Percentiles rank a stretch among this genome's conserved stretches.
Conservation (phyloP, 2,113 vertebrate genomes). For the Psephotus haematonotus region DNA sequence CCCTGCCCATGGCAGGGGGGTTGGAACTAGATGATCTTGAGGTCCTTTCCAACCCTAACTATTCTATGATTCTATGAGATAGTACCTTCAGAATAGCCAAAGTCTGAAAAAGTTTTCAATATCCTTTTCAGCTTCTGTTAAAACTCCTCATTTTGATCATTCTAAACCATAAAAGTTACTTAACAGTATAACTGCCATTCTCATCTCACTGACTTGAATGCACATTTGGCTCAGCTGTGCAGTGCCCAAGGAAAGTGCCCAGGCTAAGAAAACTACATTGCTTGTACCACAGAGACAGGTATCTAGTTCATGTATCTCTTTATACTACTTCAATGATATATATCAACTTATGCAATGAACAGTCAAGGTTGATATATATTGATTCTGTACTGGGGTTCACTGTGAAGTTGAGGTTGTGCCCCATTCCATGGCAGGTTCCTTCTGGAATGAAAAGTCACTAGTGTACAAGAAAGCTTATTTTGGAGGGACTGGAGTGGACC, state of each 20-base stretch:
- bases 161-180: not conserved
- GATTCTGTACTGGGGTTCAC: not conserved
- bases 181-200: not conserved
- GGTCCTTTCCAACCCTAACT: too few species aligned
- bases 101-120: not conserved
- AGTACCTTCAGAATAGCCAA: not conserved
- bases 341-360: not conserved
- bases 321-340: not conserved
- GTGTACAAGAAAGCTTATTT: not conserved
- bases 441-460: not conserved
- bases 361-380: not conserved
- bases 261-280: not conserved
- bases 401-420: not conserved
- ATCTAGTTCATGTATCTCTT: not conserved
- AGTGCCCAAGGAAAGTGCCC: not conserved
- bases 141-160: not conserved
- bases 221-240: not conserved
- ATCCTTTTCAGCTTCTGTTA: not conserved
- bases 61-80: too few species aligned
- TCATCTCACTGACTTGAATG: not conserved
- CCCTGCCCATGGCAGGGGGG: too few species aligned
- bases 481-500: not conserved
- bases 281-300: not conserved
- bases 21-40: too few species aligned
- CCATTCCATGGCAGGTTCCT: not conserved